Evolutionary conservation across 2,888 invertebrate genomes (phyloP).

Genomic region (Agrochola lychnidis): DNA sequence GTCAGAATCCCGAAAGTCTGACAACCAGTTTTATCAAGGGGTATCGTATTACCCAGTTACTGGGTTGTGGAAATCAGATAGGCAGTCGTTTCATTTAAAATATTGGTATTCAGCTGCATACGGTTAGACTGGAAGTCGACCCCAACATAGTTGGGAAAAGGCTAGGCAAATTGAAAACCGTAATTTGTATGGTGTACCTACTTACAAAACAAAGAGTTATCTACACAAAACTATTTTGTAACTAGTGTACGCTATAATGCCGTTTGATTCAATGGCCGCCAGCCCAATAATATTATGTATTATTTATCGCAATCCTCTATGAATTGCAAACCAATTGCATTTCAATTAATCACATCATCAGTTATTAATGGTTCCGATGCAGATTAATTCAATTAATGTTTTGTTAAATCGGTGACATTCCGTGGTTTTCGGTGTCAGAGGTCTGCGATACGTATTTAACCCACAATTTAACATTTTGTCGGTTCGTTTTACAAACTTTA

Average conservation of each 20-base stretch:
- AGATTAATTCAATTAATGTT: conserved; percentile 13
- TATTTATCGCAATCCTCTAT: conserved; percentile 6
- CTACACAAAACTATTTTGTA: background rate
- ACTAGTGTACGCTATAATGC: too few species aligned
- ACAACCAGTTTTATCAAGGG: too few species aligned
- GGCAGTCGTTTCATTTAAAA: too few species aligned
- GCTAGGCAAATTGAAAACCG: background rate
- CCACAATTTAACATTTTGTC: background rate
- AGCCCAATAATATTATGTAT: background rate
- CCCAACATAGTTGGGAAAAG: too few species aligned
- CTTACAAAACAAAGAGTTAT: background rate
- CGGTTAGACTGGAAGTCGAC: too few species aligned
- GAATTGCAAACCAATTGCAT: conserved; percentile 22
- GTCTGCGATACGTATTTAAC: background rate
- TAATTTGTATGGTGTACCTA: background rate
- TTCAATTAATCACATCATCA: conserved; percentile 28
- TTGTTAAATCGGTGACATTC: conserved; percentile 6
- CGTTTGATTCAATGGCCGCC: background rate
- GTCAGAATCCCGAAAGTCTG: too few species aligned
- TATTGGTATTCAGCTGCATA: too few species aligned
- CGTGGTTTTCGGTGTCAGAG: conserved; percentile 13
- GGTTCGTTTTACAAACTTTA: background rate
- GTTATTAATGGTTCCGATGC: conserved; percentile 23
- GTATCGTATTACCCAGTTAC: too few species aligned
- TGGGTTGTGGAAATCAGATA: too few species aligned